These are phyloP conservation scores for Parambassis ranga DNA, from an alignment of 2,797 vertebrate genomes.

Conservation along the genomic window DNA sequence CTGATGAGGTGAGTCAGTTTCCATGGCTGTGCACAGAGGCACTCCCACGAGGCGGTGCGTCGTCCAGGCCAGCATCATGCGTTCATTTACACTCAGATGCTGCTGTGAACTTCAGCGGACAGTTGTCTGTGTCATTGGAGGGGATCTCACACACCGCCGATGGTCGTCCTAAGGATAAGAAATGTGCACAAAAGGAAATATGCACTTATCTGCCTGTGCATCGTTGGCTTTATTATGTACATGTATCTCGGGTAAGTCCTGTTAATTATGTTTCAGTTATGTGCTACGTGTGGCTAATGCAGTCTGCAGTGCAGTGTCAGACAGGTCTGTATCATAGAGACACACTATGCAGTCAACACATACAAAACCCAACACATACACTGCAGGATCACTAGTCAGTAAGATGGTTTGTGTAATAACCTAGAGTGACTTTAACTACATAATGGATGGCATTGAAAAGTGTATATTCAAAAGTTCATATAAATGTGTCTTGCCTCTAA, in stretches of 20 bases:
- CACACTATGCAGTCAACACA: too few relatives aligned
- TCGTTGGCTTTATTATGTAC: constrained; percentile 73
- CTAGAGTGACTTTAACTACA: background rate
- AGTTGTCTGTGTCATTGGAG: constrained; percentile 4
- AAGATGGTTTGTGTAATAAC: too few relatives aligned
- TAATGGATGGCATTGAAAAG: background rate
- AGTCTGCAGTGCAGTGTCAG: background rate
- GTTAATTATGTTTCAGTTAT: background rate
- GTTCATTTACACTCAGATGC: constrained; percentile 29
- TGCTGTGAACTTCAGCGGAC: background rate
- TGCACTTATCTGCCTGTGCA: constrained; percentile 69
- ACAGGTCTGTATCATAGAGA: background rate
- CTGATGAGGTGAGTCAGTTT: constrained; percentile 22
- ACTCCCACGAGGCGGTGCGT: constrained; percentile 61
- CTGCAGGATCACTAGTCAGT: too few relatives aligned
- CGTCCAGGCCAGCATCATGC: constrained; percentile 1
- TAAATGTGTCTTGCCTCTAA: background rate
- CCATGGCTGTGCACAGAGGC: constrained; percentile 8
- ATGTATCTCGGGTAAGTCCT: constrained; percentile 72
- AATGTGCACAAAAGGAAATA: constrained; percentile 72
- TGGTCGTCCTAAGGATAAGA: constrained; percentile 75
- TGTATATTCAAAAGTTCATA: background rate
- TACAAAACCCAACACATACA: too few relatives aligned
- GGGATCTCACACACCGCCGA: constrained; percentile 29
- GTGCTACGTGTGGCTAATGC: background rate